Conservation (phyloP, 1,140 invertebrate genomes). For the Dendroctonus ponderosae region DNA sequence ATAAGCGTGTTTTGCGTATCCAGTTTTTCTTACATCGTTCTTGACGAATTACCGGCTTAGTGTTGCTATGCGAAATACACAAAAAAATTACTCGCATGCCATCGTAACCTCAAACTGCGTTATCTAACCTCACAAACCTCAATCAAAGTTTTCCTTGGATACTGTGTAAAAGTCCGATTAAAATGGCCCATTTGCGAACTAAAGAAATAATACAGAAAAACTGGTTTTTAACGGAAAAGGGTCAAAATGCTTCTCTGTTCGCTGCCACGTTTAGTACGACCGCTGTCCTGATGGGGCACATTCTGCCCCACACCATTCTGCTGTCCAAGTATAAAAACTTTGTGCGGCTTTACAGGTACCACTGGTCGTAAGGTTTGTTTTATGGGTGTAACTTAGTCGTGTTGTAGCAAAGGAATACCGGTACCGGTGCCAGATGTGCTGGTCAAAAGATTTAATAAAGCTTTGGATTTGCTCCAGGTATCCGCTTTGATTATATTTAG, state of each 20-base stretch:
- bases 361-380: constrained; percentile 12
- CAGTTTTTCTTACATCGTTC: too few relatives aligned
- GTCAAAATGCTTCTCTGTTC: constrained; percentile 39
- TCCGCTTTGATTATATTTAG: constrained; percentile 21
- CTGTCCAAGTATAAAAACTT: constrained; percentile 55
- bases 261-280: constrained; percentile 29
- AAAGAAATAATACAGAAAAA: too few relatives aligned
- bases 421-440: constrained; percentile 50
- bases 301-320: constrained; percentile 56
- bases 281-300: constrained; percentile 43
- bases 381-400: constrained; percentile 9
- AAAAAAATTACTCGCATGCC: too few relatives aligned
- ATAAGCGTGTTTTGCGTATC: too few relatives aligned
- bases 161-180: too few relatives aligned
- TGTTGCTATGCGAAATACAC: too few relatives aligned
- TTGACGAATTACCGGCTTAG: too few relatives aligned
- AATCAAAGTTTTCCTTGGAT: too few relatives aligned
- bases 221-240: constrained; percentile 45
- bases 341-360: constrained; percentile 56
- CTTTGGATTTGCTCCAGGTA: constrained; percentile 53
- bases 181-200: too few relatives aligned
- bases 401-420: constrained; percentile 51
- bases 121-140: too few relatives aligned
- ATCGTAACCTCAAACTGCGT: too few relatives aligned
- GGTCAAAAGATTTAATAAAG: constrained; percentile 51